These are phyloP conservation scores for Paraescarpia echinospica DNA, from an alignment of 1,140 invertebrate species.

Conservation along the genomic window DNA sequence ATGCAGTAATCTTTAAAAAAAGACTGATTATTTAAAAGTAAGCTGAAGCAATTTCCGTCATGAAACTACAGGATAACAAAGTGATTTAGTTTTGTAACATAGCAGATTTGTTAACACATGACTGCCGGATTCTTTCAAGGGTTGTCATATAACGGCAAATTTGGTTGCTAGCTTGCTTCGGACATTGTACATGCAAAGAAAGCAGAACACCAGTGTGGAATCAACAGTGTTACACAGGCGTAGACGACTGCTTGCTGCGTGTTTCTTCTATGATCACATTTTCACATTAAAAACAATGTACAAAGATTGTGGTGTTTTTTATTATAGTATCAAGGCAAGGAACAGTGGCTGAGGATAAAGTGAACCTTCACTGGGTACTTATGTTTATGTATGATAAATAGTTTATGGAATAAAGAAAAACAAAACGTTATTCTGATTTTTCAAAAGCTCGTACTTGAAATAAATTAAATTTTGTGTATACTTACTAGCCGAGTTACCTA, in stretches of 20 bases:
- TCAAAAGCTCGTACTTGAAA: too few relatives aligned
- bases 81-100: neutral
- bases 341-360: neutral
- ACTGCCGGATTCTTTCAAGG: neutral
- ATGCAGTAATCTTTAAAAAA: neutral
- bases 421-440: too few relatives aligned
- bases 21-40: neutral
- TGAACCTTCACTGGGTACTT: too few relatives aligned
- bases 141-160: neutral
- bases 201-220: neutral
- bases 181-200: neutral
- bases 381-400: too few relatives aligned
- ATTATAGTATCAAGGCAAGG: neutral
- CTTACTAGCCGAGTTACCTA: too few relatives aligned
- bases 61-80: neutral
- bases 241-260: neutral
- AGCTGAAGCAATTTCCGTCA: neutral
- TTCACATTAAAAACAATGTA: slow-evolving; percentile 6
- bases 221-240: neutral
- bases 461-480: too few relatives aligned
- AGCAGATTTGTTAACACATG: neutral
- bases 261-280: neutral
- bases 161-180: neutral
- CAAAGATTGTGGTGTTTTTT: neutral
- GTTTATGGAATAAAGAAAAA: too few relatives aligned